Evolutionary conservation across 2,113 vertebrate genomes (phyloP), one percentile per base, ranked within the genome.

Genomic region (Patagioenas fasciata): DNA sequence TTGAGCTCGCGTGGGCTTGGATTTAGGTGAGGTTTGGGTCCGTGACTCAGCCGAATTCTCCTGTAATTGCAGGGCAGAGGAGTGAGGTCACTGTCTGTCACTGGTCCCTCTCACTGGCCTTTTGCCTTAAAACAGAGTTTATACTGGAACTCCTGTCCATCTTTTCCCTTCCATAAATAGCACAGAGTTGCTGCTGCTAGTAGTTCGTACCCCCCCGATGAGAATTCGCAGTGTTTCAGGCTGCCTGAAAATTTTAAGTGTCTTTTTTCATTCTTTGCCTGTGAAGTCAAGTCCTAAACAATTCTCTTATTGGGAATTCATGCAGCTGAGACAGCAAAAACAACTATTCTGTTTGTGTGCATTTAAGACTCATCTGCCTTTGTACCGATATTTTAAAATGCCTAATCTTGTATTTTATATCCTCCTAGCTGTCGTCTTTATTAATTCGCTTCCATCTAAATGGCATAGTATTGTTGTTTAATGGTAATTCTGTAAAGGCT

Each of bases 291-390:
- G 54, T 11, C 8, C 29, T 32, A 2, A 80, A 57, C n/a, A 47
- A 4, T 50, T 15, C 12, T 2, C 0, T 58, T 69, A n/a, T 21
- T 57, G 62, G 53, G 13, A 40, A 44, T 54, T 23, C 11, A 5
- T 20, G 62, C 28, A 60, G 5, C 29, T 0, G 3, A n/a, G 65
- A 36, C 47, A 93, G 47, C 65, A 90, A 71, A 80, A 56, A 2
- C 42, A 71, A 1, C 69, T 18, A 2, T 23, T 34, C 0, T 1
- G 0, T 56, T 57, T 48, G 28, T 50, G 38, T 56, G 69, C 50
- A 7, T 16, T 57, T 15, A 8, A 65, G 51, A 5, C 36, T 51
- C 2, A 29, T 40, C 48, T 78, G 74, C 54, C n/a, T 80, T 85
- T 90, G 19, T 84, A 9, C 9, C 50, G 42, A 18, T 42, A 28